Percentiles rank a stretch among this genome's conserved stretches.
Evolutionary conservation across 1,140 invertebrate species (phyloP).

Genomic region (Frieseomelitta varia): DNA sequence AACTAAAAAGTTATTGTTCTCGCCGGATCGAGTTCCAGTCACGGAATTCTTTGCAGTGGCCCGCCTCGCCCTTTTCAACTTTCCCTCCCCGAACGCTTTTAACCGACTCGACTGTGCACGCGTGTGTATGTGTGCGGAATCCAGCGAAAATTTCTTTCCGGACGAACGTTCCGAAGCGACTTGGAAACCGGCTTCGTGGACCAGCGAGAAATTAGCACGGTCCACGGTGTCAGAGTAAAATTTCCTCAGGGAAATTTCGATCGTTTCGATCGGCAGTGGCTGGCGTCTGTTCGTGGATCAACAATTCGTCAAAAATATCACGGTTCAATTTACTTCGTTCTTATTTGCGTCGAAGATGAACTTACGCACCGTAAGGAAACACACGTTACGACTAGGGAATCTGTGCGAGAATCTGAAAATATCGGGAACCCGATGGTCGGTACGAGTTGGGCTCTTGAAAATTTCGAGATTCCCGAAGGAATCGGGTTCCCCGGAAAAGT

Average conservation of each 20-base stretch:
- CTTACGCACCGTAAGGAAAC: no score
- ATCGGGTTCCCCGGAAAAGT: no score
- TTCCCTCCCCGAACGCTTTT: conserved; percentile 2
- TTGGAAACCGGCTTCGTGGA: background rate
- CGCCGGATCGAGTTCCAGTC: conserved; percentile 34
- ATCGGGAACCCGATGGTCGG: no score
- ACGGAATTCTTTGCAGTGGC: conserved; percentile 15
- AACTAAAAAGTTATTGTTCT: conserved; percentile 54
- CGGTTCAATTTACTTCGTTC: background rate
- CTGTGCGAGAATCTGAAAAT: no score
- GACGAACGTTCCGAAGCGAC: background rate
- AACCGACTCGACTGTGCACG: background rate
- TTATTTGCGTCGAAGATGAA: background rate
- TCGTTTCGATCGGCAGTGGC: background rate
- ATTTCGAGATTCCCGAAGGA: no score
- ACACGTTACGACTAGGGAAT: no score
- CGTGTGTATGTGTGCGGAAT: background rate
- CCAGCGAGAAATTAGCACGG: background rate
- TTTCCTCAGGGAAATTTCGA: background rate
- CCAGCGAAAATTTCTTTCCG: background rate
- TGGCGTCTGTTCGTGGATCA: background rate
- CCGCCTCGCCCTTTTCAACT: conserved; percentile 20
- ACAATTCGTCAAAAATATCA: background rate
- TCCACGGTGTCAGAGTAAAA: background rate
- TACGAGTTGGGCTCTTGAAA: no score